phyloP scores from a whole-genome alignment of 1,140 invertebrate species.

The Musca vetustissima region DNA sequence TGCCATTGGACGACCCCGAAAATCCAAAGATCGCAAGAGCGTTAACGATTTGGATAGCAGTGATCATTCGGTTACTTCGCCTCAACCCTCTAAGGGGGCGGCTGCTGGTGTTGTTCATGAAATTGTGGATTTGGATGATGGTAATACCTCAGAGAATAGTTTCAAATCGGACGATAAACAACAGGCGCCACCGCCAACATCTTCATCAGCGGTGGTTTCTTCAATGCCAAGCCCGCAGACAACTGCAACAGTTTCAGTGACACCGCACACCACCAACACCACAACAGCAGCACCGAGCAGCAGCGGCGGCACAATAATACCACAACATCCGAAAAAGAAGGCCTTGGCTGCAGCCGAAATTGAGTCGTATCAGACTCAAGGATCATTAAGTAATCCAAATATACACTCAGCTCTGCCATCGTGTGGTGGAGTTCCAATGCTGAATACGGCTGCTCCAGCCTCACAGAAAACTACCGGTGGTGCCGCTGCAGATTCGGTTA shows the following conservation, averaged over 20 bases:
- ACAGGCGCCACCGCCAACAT: background rate
- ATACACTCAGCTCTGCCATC: slow-evolving; percentile 28
- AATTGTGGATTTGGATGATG: slow-evolving; percentile 5
- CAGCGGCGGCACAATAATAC: slow-evolving; percentile 33
- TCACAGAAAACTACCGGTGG: slow-evolving; percentile 50
- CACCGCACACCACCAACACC: slow-evolving; percentile 1
- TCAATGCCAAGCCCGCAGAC: background rate
- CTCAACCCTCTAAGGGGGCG: background rate
- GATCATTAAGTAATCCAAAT: slow-evolving; percentile 27
- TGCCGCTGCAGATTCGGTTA: slow-evolving; percentile 47
- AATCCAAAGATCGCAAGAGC: slow-evolving; percentile 62
- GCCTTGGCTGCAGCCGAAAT: slow-evolving; percentile 51
- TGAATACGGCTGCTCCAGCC: slow-evolving; percentile 47
- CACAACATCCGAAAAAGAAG: slow-evolving; percentile 53
- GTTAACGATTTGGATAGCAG: slow-evolving; percentile 58
- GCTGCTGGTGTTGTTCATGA: background rate
- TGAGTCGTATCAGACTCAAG: slow-evolving; percentile 44
- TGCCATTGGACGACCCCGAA: slow-evolving; percentile 60
- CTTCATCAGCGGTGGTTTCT: background rate
- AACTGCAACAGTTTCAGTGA: background rate
- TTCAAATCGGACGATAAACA: background rate
- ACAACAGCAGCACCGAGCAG: slow-evolving; percentile 13
- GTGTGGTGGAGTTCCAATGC: slow-evolving; percentile 38
- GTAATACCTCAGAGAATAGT: background rate
- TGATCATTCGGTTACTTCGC: slow-evolving; percentile 1